These are phyloP conservation scores for Epizoanthus rinbou DNA, from an alignment of 92 coral and sea anemone genomes.

Conservation along the genomic window DNA sequence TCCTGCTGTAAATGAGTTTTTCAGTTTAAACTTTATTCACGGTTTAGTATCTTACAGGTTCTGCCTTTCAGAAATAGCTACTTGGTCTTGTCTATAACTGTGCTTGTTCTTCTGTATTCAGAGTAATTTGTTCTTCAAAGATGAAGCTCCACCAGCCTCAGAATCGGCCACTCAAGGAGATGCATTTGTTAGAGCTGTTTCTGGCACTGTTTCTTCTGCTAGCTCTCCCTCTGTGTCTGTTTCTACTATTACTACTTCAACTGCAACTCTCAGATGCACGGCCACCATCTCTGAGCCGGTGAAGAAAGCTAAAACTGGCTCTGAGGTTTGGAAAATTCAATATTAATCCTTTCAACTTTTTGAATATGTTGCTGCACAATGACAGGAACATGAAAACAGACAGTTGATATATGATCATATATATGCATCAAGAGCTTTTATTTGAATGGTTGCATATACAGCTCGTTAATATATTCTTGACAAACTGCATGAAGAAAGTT, in stretches of 20 bases:
- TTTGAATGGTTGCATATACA: neutral
- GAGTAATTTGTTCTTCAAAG: conserved; percentile 92
- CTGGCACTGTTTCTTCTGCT: conserved; percentile 42
- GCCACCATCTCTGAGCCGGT: conserved; percentile 40
- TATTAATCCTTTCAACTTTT: neutral
- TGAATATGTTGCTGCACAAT: too few relatives aligned
- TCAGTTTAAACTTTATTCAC: neutral
- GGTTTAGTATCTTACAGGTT: neutral
- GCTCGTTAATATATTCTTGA: too few relatives aligned
- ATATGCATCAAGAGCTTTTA: neutral
- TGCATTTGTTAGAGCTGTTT: conserved; percentile 69
- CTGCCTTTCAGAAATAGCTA: neutral
- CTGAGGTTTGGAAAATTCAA: conserved; percentile 28
- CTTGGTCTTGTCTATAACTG: neutral
- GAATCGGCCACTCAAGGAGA: conserved; percentile 72
- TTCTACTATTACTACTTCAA: conserved; percentile 45
- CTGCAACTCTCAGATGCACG: conserved; percentile 49
- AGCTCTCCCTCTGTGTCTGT: conserved; percentile 36
- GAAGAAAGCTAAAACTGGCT: conserved; percentile 37
- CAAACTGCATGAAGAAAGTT: too few relatives aligned
- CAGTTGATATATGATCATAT: too few relatives aligned
- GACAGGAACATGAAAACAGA: too few relatives aligned
- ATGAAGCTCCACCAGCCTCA: conserved; percentile 66
- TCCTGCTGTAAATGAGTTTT: neutral
- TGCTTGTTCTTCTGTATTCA: conserved; percentile 36